phyloP scores from a whole-genome alignment of 2,888 invertebrate species.

The Asteroscopus sphinx region DNA sequence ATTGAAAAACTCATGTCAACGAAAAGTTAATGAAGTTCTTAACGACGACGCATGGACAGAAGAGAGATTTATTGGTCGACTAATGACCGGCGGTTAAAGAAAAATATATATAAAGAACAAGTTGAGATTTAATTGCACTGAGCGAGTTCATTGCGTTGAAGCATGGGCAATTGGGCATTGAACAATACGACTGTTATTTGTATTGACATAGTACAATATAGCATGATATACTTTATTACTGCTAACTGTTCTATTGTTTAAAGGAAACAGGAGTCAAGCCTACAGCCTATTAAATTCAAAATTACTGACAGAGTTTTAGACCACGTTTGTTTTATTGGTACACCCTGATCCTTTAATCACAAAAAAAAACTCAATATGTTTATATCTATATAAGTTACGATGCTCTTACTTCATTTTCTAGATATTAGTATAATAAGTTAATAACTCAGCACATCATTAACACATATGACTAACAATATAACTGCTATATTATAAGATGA shows the following conservation, averaged over 20 bases:
- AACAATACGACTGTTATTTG: slow-evolving; percentile 49
- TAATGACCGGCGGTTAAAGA: slow-evolving; percentile 78
- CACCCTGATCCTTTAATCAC: neutral
- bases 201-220: slow-evolving; percentile 38
- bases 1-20: slow-evolving; percentile 76
- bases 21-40: slow-evolving; percentile 85
- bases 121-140: slow-evolving; percentile 46
- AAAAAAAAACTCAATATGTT: neutral
- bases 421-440: too few species aligned
- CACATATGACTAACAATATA: slow-evolving; percentile 16
- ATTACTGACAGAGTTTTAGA: slow-evolving; percentile 7
- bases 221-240: slow-evolving; percentile 17
- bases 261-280: slow-evolving; percentile 10
- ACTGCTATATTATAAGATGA: slow-evolving; percentile 1
- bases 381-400: neutral
- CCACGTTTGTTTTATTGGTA: neutral
- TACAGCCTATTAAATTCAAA: slow-evolving; percentile 16
- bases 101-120: slow-evolving; percentile 60
- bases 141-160: slow-evolving; percentile 37
- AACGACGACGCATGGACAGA: slow-evolving; percentile 76
- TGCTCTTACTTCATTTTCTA: neutral
- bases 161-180: slow-evolving; percentile 30
- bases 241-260: slow-evolving; percentile 25
- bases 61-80: slow-evolving; percentile 81
- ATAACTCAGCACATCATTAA: slow-evolving; percentile 15